Conservation (phyloP, 2,797 vertebrate genomes). For the Champsocephalus gunnari region DNA sequence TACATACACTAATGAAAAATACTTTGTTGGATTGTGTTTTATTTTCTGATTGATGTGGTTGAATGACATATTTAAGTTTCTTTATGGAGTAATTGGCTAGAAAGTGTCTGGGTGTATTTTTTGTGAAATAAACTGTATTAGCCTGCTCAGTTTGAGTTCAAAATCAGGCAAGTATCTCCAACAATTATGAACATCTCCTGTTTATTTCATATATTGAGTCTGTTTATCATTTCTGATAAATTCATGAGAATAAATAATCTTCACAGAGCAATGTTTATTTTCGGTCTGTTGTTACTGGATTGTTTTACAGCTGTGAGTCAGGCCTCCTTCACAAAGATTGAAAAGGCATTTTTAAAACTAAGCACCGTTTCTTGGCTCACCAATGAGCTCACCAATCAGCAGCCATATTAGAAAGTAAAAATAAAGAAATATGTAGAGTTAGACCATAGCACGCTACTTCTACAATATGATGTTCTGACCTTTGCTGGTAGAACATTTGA, state of each 20-base stretch:
- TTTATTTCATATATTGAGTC: not conserved
- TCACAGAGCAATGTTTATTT: not conserved
- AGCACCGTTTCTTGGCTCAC: too few species aligned
- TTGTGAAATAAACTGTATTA: constrained; percentile 49
- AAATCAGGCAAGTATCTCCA: not conserved
- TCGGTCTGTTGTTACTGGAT: not conserved
- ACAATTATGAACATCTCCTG: not conserved
- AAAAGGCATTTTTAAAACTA: too few species aligned
- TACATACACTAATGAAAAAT: not conserved
- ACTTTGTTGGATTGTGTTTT: constrained; percentile 6
- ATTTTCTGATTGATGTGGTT: constrained; percentile 10
- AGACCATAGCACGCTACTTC: too few species aligned
- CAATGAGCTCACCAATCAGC: too few species aligned
- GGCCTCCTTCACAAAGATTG: too few species aligned
- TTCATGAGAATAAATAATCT: not conserved
- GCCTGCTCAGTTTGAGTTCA: not conserved
- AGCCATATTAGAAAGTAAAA: too few species aligned
- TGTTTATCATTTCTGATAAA: not conserved
- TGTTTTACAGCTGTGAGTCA: not conserved
- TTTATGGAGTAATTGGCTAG: not conserved
- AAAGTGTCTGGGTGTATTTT: constrained; percentile 18
- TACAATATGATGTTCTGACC: too few species aligned
- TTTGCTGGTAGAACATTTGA: too few species aligned
- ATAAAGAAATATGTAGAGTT: too few species aligned
- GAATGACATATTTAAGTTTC: constrained; percentile 47